Percentiles rank a stretch among this genome's conserved stretches.
Evolutionary conservation across 1,140 invertebrate genomes (phyloP).

Genomic region (Ladona fulva): DNA sequence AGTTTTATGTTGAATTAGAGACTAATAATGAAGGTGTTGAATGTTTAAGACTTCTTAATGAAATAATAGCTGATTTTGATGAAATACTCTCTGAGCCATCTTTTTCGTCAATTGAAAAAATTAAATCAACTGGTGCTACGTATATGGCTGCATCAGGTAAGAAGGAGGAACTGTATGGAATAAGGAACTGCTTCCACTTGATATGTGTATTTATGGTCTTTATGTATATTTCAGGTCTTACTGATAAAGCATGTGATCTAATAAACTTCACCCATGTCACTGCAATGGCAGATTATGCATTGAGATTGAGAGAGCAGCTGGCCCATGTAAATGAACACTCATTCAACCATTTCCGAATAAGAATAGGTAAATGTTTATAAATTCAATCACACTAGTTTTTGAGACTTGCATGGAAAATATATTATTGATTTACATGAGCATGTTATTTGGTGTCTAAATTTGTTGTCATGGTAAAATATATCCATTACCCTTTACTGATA

Average conservation of each 20-base stretch:
- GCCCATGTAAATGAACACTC: constrained; percentile 90
- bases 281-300: constrained; percentile 84
- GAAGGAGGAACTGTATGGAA: not conserved
- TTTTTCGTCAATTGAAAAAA: constrained; percentile 91
- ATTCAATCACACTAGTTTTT: too few relatives aligned
- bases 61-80: constrained; percentile 96
- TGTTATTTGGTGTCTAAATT: too few relatives aligned
- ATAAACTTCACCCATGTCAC: constrained; percentile 68
- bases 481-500: too few relatives aligned
- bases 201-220: not conserved
- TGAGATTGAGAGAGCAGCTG: constrained; percentile 76
- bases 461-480: too few relatives aligned
- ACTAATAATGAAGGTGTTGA: constrained; percentile 92
- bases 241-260: constrained; percentile 67
- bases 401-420: too few relatives aligned
- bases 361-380: constrained; percentile 76
- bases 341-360: constrained; percentile 91
- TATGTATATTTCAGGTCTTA: constrained; percentile 49
- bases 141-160: constrained; percentile 94
- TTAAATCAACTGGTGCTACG: constrained; percentile 91
- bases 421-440: too few relatives aligned
- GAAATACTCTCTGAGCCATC: constrained; percentile 75
- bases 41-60: constrained; percentile 86
- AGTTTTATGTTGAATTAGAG: constrained; percentile 92
- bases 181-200: not conserved